These are phyloP conservation scores for Drosophila birchii DNA, from an alignment of 2,888 invertebrate species.

Conservation along the genomic window DNA sequence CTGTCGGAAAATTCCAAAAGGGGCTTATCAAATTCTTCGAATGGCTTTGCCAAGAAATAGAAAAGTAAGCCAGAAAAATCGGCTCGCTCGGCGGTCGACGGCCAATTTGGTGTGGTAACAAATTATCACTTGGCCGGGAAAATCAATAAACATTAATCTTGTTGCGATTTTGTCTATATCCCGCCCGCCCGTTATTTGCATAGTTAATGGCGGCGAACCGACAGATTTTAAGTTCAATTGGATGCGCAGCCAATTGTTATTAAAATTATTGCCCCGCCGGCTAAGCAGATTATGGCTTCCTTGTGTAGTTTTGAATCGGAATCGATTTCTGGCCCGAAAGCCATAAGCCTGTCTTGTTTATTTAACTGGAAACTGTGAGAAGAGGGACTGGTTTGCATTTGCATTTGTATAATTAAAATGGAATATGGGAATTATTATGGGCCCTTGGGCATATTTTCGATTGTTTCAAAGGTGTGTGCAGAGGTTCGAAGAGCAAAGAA, in stretches of 20 bases:
- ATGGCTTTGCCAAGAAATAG: constrained; percentile 63
- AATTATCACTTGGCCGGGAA: constrained; percentile 65
- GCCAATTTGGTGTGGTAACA: constrained; percentile 42
- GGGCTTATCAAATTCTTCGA: constrained; percentile 65
- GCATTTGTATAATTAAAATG: constrained; percentile 40
- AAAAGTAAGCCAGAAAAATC: constrained; percentile 65
- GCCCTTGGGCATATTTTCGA: constrained; percentile 11
- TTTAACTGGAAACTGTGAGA: constrained; percentile 20
- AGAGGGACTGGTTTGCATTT: constrained; percentile 25
- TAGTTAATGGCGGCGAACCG: constrained; percentile 61
- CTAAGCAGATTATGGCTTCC: constrained; percentile 16
- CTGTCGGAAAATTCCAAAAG: constrained; percentile 61
- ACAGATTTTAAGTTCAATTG: constrained; percentile 72
- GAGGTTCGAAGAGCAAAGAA: not conserved
- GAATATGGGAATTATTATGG: constrained; percentile 3
- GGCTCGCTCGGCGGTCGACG: constrained; percentile 25
- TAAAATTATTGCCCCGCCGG: constrained; percentile 25
- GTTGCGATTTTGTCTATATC: constrained; percentile 75
- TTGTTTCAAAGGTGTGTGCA: constrained; percentile 24
- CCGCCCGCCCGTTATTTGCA: constrained; percentile 69
- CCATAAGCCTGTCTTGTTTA: constrained; percentile 10
- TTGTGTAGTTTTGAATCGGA: constrained; percentile 35
- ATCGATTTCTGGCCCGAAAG: constrained; percentile 16
- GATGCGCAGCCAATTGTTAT: constrained; percentile 31
- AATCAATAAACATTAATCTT: constrained; percentile 79